A percentile compares a stretch with the other conserved stretches of the same genome.
These are phyloP conservation scores for Zaprionus capensis DNA, from an alignment of 1,140 invertebrate species.

Conservation along the genomic window DNA sequence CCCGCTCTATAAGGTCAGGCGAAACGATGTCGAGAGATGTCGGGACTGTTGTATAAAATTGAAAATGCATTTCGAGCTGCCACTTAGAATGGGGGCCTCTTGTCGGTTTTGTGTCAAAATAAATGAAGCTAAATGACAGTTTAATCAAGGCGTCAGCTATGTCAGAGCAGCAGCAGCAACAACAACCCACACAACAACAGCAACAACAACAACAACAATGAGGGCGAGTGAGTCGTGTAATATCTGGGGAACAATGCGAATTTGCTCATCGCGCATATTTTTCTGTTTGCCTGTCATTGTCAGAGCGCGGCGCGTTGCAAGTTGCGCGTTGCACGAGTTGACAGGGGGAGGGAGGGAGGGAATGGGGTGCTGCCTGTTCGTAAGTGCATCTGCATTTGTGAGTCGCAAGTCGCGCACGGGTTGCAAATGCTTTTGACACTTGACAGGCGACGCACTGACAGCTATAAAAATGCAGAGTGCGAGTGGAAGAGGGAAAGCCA, in stretches of 20 bases:
- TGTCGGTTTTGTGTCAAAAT: slow-evolving; percentile 84
- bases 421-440: slow-evolving; percentile 77
- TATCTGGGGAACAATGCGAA: slow-evolving; percentile 75
- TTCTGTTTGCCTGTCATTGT: slow-evolving; percentile 71
- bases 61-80: slow-evolving; percentile 68
- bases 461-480: slow-evolving; percentile 65
- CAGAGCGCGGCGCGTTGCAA: slow-evolving; percentile 33
- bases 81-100: slow-evolving; percentile 75
- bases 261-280: slow-evolving; percentile 57
- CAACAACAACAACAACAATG: slow-evolving; percentile 34
- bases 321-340: slow-evolving; percentile 55
- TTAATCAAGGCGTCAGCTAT: slow-evolving; percentile 82
- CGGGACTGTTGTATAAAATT: slow-evolving; percentile 55
- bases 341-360: slow-evolving; percentile 3
- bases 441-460: slow-evolving; percentile 76
- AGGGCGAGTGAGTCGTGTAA: slow-evolving; percentile 68
- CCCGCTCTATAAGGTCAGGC: slow-evolving; percentile 37
- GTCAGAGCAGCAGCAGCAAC: slow-evolving; percentile 59
- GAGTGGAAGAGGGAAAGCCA: neutral
- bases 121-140: slow-evolving; percentile 84
- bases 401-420: slow-evolving; percentile 40
- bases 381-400: slow-evolving; percentile 78
- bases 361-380: slow-evolving; percentile 18
- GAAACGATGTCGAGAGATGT: slow-evolving; percentile 42
- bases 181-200: slow-evolving; percentile 25